Evolutionary conservation across 2,113 vertebrate species (phyloP).

Genomic region (Panurus biarmicus): DNA sequence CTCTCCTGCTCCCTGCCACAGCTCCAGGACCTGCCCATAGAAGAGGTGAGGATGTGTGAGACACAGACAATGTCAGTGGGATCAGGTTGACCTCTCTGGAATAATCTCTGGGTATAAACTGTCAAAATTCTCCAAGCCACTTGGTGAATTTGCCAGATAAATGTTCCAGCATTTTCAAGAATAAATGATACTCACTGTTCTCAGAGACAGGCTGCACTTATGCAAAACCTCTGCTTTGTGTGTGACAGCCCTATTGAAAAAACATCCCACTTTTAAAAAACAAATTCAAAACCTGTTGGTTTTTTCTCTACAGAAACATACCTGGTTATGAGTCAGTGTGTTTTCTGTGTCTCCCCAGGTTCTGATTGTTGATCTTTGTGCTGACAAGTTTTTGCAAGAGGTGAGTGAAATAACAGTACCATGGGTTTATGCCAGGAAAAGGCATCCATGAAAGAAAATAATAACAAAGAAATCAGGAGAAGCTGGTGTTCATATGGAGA

Average conservation of each 20-base stretch:
- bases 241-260: background rate
- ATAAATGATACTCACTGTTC: background rate
- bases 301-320: background rate
- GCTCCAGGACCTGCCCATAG: constrained; percentile 90
- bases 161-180: background rate
- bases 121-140: background rate
- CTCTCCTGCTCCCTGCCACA: constrained; percentile 85
- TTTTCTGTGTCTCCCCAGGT: constrained; percentile 74
- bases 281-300: accelerated
- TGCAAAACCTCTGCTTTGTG: background rate
- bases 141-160: background rate
- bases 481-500: background rate
- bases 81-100: background rate
- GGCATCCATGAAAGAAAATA: background rate
- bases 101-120: background rate
- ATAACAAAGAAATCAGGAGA: background rate
- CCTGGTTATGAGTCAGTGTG: background rate
- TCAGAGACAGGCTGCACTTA: background rate
- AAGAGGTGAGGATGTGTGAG: constrained; percentile 80
- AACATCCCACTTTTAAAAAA: background rate
- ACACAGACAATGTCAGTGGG: background rate
- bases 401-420: constrained; percentile 72
- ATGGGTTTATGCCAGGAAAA: background rate
- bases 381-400: constrained; percentile 90
- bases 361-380: constrained; percentile 95